Percentiles rank a stretch among this genome's conserved stretches.
phyloP scores from a whole-genome alignment of 2,113 vertebrate genomes.

The Oplegnathus fasciatus region DNA sequence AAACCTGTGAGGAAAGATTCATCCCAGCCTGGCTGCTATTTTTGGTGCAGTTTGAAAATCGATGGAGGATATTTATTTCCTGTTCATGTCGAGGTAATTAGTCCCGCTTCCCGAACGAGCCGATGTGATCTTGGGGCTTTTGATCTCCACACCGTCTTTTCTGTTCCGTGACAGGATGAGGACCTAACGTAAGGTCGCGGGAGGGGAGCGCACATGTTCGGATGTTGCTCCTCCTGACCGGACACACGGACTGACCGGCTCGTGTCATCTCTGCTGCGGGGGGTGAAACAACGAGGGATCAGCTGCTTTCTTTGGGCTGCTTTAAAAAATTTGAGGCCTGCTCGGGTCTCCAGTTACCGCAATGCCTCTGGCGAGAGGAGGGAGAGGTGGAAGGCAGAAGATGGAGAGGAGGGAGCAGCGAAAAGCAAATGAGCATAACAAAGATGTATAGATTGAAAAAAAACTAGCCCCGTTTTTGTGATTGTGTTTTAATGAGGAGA shows the following conservation, averaged over 20 bases:
- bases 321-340: constrained; percentile 73
- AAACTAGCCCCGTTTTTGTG: not conserved
- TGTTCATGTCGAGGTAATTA: constrained; percentile 41
- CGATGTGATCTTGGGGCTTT: constrained; percentile 39
- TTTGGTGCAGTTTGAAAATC: constrained; percentile 63
- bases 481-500: constrained; percentile 12
- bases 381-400: constrained; percentile 58
- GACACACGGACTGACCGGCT: constrained; percentile 42
- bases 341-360: constrained; percentile 77
- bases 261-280: constrained; percentile 32
- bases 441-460: constrained; percentile 19
- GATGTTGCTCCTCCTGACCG: constrained; percentile 45
- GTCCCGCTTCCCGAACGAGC: constrained; percentile 42
- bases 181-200: constrained; percentile 44
- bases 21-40: constrained; percentile 17
- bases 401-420: constrained; percentile 41
- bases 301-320: constrained; percentile 64
- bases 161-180: constrained; percentile 47
- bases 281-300: constrained; percentile 47
- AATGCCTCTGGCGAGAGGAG: constrained; percentile 76
- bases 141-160: constrained; percentile 12
- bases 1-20: constrained; percentile 12
- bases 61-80: constrained; percentile 46
- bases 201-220: constrained; percentile 45
- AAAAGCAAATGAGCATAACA: constrained; percentile 18